Conservation (phyloP, 35 echinoderm and acorn worm species). For the Lytechinus variegatus region DNA sequence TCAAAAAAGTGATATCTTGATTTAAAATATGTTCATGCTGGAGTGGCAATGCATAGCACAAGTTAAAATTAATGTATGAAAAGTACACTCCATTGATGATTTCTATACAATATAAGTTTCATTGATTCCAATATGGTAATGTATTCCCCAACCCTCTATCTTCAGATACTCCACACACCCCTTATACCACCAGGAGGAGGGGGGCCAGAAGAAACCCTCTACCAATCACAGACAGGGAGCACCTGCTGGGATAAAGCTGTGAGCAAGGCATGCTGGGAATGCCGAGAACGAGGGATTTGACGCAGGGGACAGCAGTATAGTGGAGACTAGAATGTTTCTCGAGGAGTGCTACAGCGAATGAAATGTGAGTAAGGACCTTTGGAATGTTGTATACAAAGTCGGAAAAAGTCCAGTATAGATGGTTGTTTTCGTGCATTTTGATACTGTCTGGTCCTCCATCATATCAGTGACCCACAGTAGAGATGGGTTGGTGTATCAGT, state of each 20-base stretch:
- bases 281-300: conserved; percentile 36
- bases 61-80: neutral
- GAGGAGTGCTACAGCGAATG: neutral
- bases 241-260: conserved; percentile 47
- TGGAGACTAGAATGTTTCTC: neutral
- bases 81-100: neutral
- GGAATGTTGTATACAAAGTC: neutral
- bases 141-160: neutral
- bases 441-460: neutral
- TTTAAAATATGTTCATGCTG: too few species aligned
- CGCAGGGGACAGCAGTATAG: conserved; percentile 16
- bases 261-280: conserved; percentile 45
- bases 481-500: neutral
- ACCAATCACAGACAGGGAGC: conserved; percentile 18
- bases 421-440: neutral
- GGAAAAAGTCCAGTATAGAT: neutral
- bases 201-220: neutral
- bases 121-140: neutral
- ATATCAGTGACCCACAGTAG: neutral
- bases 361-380: conserved; percentile 20
- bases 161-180: neutral
- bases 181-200: neutral
- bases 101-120: neutral
- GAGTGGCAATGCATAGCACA: too few species aligned
- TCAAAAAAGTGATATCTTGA: too few species aligned